Base-by-base conservation (phyloP, 2,888 invertebrate genomes). In the Chloromyia formosa region DNA sequence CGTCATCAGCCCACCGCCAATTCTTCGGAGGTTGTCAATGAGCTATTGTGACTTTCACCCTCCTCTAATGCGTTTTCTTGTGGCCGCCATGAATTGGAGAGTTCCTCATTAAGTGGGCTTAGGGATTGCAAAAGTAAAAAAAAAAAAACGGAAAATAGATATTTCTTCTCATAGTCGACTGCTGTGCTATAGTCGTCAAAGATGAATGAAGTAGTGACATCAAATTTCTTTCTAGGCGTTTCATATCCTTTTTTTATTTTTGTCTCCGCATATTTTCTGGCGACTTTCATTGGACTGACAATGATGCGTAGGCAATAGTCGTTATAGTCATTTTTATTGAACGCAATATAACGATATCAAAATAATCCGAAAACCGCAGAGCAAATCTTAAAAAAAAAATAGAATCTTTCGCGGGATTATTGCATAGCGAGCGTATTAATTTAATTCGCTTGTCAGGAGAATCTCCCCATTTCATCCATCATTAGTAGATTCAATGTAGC, bases 341-440 rank as follows among this genome's bases (percentile, higher is more conserved):
- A 35, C 3, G 49, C 1, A 75, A 75, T 73, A 68, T 77, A 77
- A 66, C 60, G 75, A 73, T 77, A 75, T 75, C 77, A 75, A n/a
- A 74, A 77, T 77, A 77, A 77, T 77, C 77, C 77, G 72, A 77
- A 62, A 77, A 77, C 75, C 77, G 62, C 75, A 75, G 69, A 77
- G 77, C 75, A 75, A 77, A 77, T 77, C 77, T 73, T 77, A 69
- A 68, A 68, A 64, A 61, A 71, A 68, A 49, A 22, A 16, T 62
- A 73, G n/a, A n/a, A n/a, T n/a, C 27, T 74, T 73, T 76, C 27
- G 10, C 66, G 20, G 49, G n/a, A 18, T 56, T n/a, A 69, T 56
- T 16, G 69, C 77, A 64, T 74, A 58, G 66, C 68, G 64, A 35
- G 60, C 68, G 60, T 74, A 75, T 77, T 77, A 77, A 77, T 75